Percentiles rank a stretch among this genome's conserved stretches.
phyloP scores from a whole-genome alignment of 2,888 invertebrate species.

The Strigamia crassipes region DNA sequence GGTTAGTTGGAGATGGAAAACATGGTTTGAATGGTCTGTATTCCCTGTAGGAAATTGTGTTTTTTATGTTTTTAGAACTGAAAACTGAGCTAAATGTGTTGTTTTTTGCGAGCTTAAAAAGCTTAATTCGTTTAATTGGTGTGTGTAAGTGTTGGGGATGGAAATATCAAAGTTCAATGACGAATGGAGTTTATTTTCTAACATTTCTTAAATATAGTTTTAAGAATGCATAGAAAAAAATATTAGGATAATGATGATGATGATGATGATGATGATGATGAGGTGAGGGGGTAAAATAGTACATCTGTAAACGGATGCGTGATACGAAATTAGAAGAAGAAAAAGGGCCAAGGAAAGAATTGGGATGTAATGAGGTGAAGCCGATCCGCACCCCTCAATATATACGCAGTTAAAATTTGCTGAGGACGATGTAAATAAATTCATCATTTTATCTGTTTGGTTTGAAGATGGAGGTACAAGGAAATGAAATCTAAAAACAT shows the following conservation, averaged over 20 bases:
- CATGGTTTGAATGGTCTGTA: not conserved
- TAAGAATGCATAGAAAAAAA: not conserved
- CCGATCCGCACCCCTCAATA: constrained; percentile 23
- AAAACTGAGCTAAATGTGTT: too few species aligned
- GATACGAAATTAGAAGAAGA: constrained; percentile 22
- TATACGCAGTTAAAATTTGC: constrained; percentile 8
- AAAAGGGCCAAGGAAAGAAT: constrained; percentile 15
- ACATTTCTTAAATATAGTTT: not conserved
- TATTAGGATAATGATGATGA: not conserved
- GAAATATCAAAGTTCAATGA: constrained; percentile 2
- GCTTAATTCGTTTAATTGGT: not conserved
- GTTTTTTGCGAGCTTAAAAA: not conserved
- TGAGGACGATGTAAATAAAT: not conserved
- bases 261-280: not conserved
- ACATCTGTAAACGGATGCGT: not conserved
- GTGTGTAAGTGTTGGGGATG: not conserved
- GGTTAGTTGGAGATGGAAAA: not conserved
- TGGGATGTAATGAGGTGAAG: constrained; percentile 7
- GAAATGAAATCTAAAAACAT: not conserved
- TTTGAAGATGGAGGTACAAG: not conserved
- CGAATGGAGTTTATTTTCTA: not conserved
- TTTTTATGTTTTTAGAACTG: too few species aligned
- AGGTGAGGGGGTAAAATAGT: not conserved
- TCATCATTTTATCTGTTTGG: not conserved
- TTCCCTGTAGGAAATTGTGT: too few species aligned